Evolutionary conservation across 2,797 vertebrate genomes (phyloP), one percentile per base, ranked within the genome.

Genomic region (Alectoris magna): DNA sequence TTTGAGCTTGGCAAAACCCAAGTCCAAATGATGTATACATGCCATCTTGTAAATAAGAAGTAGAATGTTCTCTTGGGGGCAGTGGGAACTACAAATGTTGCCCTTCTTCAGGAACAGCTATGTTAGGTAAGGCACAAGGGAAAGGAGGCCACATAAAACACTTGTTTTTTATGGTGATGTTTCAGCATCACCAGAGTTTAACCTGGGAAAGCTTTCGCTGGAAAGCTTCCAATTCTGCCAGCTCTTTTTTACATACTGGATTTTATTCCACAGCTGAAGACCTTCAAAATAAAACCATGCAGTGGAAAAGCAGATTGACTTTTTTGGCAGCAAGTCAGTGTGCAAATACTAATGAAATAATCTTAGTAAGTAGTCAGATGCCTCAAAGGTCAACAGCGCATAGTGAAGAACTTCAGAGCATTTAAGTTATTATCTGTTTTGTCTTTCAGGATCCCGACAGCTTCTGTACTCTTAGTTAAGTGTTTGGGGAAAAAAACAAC

Each of bases 301-400:
- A 82, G 91, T 85, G 63, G 49, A 96, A 96, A 95, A 94, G 34
- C 93, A 96, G 95, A 92, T 31, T 92, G 96, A 95, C 64, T 95
- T 95, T 95, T 92, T 77, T 94, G 95, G 94, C 90, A 95, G 68
- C 74, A 91, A 94, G 78, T 88, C 84, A 93, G 72, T 77, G 75
- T 92, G 87, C 81, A 96, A 95, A 96, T 92, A 92, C 63, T 96
- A 95, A 97, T 93, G 87, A 94, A 96, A 95, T 93, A 94, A 96
- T 95, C 90, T 74, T 49, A 87, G 72, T 88, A 90, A 96, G 91
- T 46, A 91, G 59, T 69, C 49, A 82, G 70, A 73, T 77, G 92
- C 74, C 76, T 82, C 56, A 84, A 95, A 96, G 88, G 93, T 93
- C 95, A 96, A 51, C 27, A 72, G 64, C 66, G 76, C 39, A 21